Conservation (phyloP, 2,888 invertebrate species). For the Amiota communis region DNA sequence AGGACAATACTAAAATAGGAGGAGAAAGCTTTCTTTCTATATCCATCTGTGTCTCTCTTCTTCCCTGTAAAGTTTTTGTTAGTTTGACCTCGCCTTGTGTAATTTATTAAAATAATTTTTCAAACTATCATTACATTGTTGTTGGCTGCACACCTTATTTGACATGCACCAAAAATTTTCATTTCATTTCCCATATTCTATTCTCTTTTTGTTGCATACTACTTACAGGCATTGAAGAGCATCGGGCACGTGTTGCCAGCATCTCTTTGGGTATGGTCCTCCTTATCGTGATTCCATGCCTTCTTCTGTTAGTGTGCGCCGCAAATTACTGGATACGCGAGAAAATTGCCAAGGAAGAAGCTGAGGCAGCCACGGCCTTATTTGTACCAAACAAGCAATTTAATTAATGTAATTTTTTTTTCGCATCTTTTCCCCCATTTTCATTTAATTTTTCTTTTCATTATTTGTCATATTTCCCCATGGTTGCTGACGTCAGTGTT, state of each 20-base stretch:
- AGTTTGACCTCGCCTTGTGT: conserved; percentile 40
- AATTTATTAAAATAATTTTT: conserved; percentile 54
- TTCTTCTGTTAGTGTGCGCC: conserved; percentile 80
- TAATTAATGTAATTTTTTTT: conserved; percentile 44
- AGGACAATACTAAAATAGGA: background rate
- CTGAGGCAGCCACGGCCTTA: conserved; percentile 56
- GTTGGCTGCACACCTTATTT: background rate
- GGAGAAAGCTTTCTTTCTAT: conserved; percentile 1
- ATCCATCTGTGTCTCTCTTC: background rate
- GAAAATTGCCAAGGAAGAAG: conserved; percentile 70
- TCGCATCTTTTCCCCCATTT: background rate
- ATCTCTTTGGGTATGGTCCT: conserved; percentile 85
- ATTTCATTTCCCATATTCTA: conserved; percentile 33
- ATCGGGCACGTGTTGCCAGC: conserved; percentile 83
- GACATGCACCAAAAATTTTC: background rate
- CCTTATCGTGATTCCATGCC: conserved; percentile 83
- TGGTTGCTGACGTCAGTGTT: background rate
- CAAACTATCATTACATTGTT: conserved; percentile 30
- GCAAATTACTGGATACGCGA: conserved; percentile 78
- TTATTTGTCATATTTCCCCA: background rate
- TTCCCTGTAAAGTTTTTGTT: conserved; percentile 28
- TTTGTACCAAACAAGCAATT: conserved; percentile 46
- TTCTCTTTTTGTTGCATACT: conserved; percentile 38
- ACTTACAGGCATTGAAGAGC: conserved; percentile 83
- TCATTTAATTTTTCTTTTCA: background rate